These are phyloP conservation scores for Sebastes minor DNA, from an alignment of 2,797 vertebrate genomes.

Conservation along the genomic window DNA sequence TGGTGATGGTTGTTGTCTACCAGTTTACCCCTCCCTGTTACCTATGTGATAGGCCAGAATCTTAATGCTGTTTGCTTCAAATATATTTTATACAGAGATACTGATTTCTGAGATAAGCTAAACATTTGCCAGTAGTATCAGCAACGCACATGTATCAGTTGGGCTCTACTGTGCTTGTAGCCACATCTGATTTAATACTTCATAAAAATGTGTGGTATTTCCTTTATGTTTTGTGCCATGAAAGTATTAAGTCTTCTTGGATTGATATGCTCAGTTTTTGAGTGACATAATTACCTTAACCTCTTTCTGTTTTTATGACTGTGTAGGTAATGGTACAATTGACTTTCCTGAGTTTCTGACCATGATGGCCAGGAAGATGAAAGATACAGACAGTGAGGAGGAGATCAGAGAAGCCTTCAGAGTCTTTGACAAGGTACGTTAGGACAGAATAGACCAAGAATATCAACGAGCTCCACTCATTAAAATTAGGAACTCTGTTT, in stretches of 20 bases:
- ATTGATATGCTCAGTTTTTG: background rate
- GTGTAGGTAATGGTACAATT: conserved; percentile 89
- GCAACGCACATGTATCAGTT: background rate
- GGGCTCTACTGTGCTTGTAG: background rate
- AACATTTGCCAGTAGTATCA: background rate
- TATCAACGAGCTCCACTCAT: background rate
- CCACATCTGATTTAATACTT: background rate
- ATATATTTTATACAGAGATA: background rate
- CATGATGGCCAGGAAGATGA: conserved; percentile 96
- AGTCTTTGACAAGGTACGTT: conserved; percentile 90
- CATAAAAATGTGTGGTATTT: background rate
- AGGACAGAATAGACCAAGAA: background rate
- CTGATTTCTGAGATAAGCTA: background rate
- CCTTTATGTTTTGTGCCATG: background rate
- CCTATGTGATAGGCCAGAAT: background rate
- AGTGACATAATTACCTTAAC: background rate
- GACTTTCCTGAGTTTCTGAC: conserved; percentile 93
- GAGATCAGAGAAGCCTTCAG: conserved; percentile 93
- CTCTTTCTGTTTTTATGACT: background rate
- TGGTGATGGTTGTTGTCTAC: background rate
- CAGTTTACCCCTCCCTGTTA: background rate
- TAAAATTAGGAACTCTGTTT: background rate
- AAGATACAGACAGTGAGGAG: conserved; percentile 93
- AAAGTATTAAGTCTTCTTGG: background rate
- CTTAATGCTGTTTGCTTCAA: background rate